Percentiles rank a stretch among this genome's conserved stretches.
Conservation (phyloP, 92 coral and sea anemone genomes). For the Siderastrea siderea region DNA sequence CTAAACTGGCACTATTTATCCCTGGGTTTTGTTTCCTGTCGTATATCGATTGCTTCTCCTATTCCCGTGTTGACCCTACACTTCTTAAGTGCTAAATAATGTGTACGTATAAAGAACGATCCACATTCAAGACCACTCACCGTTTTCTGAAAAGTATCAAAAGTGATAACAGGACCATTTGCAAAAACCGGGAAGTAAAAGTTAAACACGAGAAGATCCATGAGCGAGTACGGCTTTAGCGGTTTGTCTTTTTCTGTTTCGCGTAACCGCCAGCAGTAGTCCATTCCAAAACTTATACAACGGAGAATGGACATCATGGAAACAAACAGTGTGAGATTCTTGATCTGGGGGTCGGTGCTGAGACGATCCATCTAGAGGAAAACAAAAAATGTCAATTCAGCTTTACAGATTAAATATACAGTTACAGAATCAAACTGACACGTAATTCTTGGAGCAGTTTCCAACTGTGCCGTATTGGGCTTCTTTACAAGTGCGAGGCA, state of each 20-base stretch:
- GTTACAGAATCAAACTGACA: no score
- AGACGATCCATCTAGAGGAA: constrained; percentile 71
- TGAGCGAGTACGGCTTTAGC: constrained; percentile 64
- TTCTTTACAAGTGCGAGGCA: no score
- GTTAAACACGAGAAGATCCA: constrained; percentile 86
- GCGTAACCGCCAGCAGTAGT: constrained; percentile 71
- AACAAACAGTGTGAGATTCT: constrained; percentile 79
- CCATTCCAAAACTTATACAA: constrained; percentile 91
- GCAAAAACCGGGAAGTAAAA: constrained; percentile 93
- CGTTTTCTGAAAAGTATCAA: constrained; percentile 80
- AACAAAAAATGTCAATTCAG: no score
- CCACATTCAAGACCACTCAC: constrained; percentile 41
- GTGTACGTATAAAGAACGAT: not conserved
- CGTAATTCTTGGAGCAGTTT: no score
- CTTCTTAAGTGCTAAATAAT: no score
- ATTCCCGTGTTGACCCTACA: no score
- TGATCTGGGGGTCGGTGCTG: constrained; percentile 55
- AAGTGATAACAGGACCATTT: constrained; percentile 94
- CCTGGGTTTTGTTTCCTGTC: no score
- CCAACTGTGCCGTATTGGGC: no score
- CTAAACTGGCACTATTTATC: no score
- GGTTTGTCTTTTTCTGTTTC: constrained; percentile 48
- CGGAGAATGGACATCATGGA: constrained; percentile 91
- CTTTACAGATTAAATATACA: no score
- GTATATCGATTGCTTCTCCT: no score